Percentiles rank a stretch among this genome's conserved stretches.
Conservation (phyloP, 2,113 vertebrate genomes). For the Gadus macrocephalus region DNA sequence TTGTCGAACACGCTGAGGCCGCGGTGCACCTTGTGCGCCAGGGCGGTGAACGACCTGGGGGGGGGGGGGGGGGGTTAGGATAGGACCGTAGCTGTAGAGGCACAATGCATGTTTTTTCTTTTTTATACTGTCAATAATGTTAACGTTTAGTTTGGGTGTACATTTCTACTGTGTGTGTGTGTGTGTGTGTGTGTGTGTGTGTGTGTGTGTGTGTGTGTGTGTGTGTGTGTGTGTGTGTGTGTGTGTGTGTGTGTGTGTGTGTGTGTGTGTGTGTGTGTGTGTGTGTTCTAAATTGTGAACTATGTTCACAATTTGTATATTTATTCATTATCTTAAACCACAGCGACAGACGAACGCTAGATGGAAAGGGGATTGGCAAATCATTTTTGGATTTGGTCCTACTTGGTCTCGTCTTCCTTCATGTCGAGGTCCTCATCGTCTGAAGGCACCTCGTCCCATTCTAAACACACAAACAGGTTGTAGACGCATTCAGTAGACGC, state of each 20-base stretch:
- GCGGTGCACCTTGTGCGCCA: conserved; percentile 64
- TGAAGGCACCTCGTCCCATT: conserved; percentile 71
- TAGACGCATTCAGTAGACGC: not conserved
- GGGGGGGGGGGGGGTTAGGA: not conserved
- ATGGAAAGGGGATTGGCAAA: too few relatives aligned
- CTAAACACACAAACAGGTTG: conserved; percentile 44
- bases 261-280: too few relatives aligned
- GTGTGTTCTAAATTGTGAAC: too few relatives aligned
- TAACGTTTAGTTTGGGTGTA: not conserved
- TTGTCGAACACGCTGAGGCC: conserved; percentile 71
- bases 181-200: too few relatives aligned
- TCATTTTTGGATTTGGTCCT: not conserved
- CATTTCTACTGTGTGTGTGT: too few relatives aligned
- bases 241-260: too few relatives aligned
- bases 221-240: too few relatives aligned
- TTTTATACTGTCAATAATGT: not conserved
- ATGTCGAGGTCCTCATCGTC: conserved; percentile 53
- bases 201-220: too few relatives aligned
- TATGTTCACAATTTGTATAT: too few relatives aligned
- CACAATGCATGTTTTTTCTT: not conserved
- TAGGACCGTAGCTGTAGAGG: not conserved
- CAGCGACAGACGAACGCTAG: too few relatives aligned
- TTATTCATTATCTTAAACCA: too few relatives aligned
- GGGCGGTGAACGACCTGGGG: conserved; percentile 60
- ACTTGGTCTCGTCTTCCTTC: conserved; percentile 64